Base-by-base conservation (phyloP, 2,113 vertebrate species). In the Corvus hawaiiensis region DNA sequence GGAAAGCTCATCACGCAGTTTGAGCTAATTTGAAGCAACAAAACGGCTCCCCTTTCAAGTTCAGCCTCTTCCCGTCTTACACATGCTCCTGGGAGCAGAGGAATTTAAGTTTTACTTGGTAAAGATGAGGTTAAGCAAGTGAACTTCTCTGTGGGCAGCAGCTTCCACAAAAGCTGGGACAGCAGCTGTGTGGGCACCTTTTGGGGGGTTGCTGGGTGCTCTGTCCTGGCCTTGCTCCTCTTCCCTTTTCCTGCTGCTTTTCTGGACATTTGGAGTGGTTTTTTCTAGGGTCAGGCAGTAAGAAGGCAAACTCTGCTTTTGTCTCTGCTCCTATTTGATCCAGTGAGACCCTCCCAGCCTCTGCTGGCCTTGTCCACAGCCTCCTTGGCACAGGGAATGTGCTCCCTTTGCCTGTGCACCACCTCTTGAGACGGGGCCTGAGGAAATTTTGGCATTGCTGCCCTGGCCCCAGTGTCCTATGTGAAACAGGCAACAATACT, bases 21-120 rank as follows among this genome's bases (percentile, higher is more conserved):
- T 77, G 93, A 69, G 68, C 55, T 96, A 83, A 97, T 96, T 85
- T 73, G 84, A 96, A 81, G 87, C 90, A 97, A 75, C 94, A 96
- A 91, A 96, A 91, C 30, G 7, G 10, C 84, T 87, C 68, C 77
- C 20, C 82, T 91, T 95, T 97, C 82, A 86, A 96, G 75, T 78
- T 68, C 73, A 89, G 49, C 72, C 48, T 96, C 48, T 92, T 56
- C 84, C 39, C 3, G 0, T 84, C 72, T 76, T 46, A 44, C 37
- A 76, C 46, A 9, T 11, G 66, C 71, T 84, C 56, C 32, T 67
- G 88, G 74, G 95, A 94, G 24, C 24, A 46, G 64, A 48, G 35
- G 41, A 63, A 64, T 88, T n/a, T 30, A 30, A 39, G 55, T 87
- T 94, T 90, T 84, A n/a, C 76, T 94, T 32, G 51, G 86, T 54